Base-by-base conservation (phyloP, 2,113 vertebrate genomes). In the Oceanites oceanicus region DNA sequence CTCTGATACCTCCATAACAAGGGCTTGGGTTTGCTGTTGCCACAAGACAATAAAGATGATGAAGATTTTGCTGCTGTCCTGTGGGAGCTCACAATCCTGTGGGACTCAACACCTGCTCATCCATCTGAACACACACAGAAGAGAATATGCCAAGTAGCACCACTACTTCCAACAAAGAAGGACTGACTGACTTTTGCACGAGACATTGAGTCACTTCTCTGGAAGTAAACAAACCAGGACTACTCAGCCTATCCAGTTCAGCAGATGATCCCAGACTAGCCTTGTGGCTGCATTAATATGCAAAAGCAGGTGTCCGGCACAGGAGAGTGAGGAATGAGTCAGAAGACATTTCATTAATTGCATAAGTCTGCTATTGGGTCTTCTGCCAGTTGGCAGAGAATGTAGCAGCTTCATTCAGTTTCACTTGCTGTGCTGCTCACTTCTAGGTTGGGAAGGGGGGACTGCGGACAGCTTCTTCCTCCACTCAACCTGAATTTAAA, bases 311-410 rank as follows among this genome's bases (percentile, higher is more conserved):
- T 90, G 59, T 50, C 22, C 10, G 45, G 23, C 80, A 62, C 22
- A 26, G 40, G 42, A 92, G 11, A 83, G n/a, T 68, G 58, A 86
- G 45, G 42, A 91, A 74, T 67, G 68, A 89, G 38, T 84, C 56
- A 84, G 76, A 96, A 96, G 55, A 70, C 79, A 44, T 63, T 61
- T 81, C 25, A 49, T 34, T 73, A 88, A 94, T 94, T 92, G 52
- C 62, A 1, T 73, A 90, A 94, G n/a, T 45, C 85, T 96, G 58
- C 71, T 93, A 56, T 82, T 66, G 53, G 15, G n/a, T 92, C 73
- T 93, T 23, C 71, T 97, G 76, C 58, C 92, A 94, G 47, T 29
- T 97, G 85, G 91, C 96, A 96, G 78, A 74, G 49, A 53, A 7
- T 56, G 23, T 20, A 73, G 59, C 83, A 79, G 73, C 34, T 84